Conservation (phyloP, 1,140 invertebrate genomes). For the Phymastichus coffea region DNA sequence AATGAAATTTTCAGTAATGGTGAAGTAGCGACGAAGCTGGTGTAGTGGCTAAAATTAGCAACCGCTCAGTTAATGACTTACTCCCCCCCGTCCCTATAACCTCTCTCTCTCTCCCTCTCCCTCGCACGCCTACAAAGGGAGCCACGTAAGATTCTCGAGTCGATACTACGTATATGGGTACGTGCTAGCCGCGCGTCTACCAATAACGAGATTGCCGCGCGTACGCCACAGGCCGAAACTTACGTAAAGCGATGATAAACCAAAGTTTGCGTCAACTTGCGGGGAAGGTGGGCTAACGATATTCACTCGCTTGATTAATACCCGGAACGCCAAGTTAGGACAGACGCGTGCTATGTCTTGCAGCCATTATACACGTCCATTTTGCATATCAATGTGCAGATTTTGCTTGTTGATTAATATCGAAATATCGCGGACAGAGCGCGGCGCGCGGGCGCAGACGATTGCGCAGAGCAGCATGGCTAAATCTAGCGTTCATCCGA, state of each 20-base stretch:
- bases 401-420: not conserved
- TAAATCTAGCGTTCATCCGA: slow-evolving; percentile 31
- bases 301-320: slow-evolving; percentile 22
- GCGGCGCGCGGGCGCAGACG: not conserved
- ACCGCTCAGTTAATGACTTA: not conserved
- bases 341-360: too few relatives aligned
- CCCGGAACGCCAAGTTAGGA: slow-evolving; percentile 14
- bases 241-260: slow-evolving; percentile 10
- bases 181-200: not conserved
- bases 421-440: not conserved
- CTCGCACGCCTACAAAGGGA: not conserved
- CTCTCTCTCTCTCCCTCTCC: too few relatives aligned
- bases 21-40: not conserved
- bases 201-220: slow-evolving; percentile 20
- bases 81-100: too few relatives aligned
- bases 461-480: slow-evolving; percentile 6
- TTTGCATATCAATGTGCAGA: too few relatives aligned
- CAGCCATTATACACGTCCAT: too few relatives aligned
- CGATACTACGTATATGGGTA: not conserved
- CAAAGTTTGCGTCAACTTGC: slow-evolving; percentile 21
- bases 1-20: not conserved
- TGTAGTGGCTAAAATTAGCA: not conserved
- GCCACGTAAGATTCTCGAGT: too few relatives aligned
- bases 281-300: too few relatives aligned
- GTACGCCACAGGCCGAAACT: slow-evolving; percentile 5